Conservation (phyloP, 2,797 vertebrate species). For the Mus minutoides region DNA sequence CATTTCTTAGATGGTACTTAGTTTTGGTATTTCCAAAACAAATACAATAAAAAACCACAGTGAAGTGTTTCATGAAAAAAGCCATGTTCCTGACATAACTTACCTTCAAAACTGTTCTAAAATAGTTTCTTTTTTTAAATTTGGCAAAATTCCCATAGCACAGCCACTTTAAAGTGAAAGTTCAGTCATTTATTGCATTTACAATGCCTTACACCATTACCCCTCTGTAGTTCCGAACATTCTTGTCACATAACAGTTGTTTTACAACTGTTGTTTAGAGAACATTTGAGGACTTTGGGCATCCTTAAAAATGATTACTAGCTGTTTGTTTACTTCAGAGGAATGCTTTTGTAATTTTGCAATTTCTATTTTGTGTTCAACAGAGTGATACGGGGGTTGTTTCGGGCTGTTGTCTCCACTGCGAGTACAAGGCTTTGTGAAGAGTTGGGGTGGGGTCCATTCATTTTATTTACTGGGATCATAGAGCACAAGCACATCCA, state of each 20-base stretch:
- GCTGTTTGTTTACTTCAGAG: not conserved
- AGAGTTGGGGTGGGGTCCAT: too few relatives aligned
- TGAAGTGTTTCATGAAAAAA: not conserved
- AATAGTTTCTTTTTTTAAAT: not conserved
- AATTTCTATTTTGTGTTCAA: not conserved
- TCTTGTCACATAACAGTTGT: not conserved
- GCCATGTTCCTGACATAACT: not conserved
- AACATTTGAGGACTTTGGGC: not conserved
- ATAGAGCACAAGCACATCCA: accelerated
- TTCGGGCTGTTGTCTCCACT: not conserved
- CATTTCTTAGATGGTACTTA: not conserved
- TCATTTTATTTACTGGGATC: not conserved
- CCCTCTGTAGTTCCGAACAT: not conserved
- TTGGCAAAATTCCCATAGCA: not conserved
- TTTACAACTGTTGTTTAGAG: not conserved
- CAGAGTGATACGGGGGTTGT: not conserved
- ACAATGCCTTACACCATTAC: too few relatives aligned
- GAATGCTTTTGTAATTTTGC: not conserved
- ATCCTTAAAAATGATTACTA: not conserved
- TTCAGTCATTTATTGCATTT: too few relatives aligned
- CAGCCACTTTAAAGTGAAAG: not conserved
- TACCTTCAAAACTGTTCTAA: not conserved
- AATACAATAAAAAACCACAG: not conserved
- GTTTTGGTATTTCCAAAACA: not conserved
- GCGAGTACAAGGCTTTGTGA: not conserved